Percentiles rank a stretch among this genome's conserved stretches.
Evolutionary conservation across 2,113 vertebrate species (phyloP).

Genomic region (Oreochromis tanganicae): DNA sequence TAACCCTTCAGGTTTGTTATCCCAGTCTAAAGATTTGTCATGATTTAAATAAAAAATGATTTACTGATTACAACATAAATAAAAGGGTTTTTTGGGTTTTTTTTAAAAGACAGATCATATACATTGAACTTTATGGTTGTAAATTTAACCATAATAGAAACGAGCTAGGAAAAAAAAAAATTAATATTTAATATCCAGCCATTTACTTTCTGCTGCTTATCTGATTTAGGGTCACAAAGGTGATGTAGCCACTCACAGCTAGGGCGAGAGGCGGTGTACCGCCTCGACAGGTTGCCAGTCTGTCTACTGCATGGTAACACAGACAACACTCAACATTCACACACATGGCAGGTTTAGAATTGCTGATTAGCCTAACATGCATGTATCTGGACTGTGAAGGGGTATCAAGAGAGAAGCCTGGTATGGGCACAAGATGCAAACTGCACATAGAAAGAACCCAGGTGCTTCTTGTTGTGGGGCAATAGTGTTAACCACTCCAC

Average conservation of each 20-base stretch:
- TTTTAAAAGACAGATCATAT: background rate
- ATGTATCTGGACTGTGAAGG: background rate
- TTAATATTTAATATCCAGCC: background rate
- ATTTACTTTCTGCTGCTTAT: background rate
- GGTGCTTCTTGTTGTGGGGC: background rate
- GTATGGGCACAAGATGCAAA: background rate
- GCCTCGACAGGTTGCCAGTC: background rate
- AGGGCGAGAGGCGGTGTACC: background rate
- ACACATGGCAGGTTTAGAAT: background rate
- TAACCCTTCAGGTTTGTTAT: background rate
- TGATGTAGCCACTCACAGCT: background rate
- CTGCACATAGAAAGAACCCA: accelerated
- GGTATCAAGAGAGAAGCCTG: background rate
- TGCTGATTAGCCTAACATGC: background rate
- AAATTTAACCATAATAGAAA: background rate
- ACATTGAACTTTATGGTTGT: background rate
- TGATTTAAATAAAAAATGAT: background rate
- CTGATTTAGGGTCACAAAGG: background rate
- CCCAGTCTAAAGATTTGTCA: background rate
- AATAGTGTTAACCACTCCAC: background rate
- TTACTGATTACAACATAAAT: background rate
- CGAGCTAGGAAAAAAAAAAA: background rate
- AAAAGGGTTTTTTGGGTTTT: accelerated
- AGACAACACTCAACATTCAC: background rate
- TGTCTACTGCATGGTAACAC: background rate